Evolutionary conservation across 1,140 invertebrate genomes (phyloP), one percentile per base, ranked within the genome.

Genomic region (Scylla paramamosain): DNA sequence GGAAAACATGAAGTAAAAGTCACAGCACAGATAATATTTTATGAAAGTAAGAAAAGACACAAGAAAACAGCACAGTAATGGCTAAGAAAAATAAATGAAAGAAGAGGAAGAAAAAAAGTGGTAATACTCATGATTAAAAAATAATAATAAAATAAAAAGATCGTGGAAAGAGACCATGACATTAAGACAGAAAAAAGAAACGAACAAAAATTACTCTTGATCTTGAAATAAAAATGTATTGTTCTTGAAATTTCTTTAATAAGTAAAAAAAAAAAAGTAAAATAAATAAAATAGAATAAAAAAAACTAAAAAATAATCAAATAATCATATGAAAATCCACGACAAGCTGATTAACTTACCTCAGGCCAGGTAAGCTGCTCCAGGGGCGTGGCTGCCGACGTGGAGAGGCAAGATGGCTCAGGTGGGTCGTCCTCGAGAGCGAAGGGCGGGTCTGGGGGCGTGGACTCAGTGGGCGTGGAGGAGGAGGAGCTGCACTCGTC

Each of bases 351-450:
- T 8, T n/a, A 77, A 77, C 67, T n/a, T 39, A 94, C 93, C 93
- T 94, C 16, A 31, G 93, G 93, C 93, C 93, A 94, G 8, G 20
- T 31, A 20, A 88, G 87, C 14, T 87, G 59, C 29, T 94, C 93
- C 48, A 25, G 25, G 39, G 87, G 39, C 39, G 25, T 46, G 87
- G 7, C 16, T 16, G 87, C 16, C 14, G 87, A 32, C 32, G 39
- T 89, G 20, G 86, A 29, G 20, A 31, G 67, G 52, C 52, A 59
- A 8, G 52, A 46, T 28, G 45, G 25, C 25, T 32, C 46, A 45
- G 7, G 86, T 88, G 32, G 14, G 86, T 88, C 86, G 12, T 46
- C 86, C 46, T 52, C 32, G 14, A 91, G 48, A 28, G 52, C 90
- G 20, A 77, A 32, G 59, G 67, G n/a, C 14, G 32, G 90, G 32